Conservation (phyloP, 2,113 vertebrate genomes). For the Podarcis raffonei region DNA sequence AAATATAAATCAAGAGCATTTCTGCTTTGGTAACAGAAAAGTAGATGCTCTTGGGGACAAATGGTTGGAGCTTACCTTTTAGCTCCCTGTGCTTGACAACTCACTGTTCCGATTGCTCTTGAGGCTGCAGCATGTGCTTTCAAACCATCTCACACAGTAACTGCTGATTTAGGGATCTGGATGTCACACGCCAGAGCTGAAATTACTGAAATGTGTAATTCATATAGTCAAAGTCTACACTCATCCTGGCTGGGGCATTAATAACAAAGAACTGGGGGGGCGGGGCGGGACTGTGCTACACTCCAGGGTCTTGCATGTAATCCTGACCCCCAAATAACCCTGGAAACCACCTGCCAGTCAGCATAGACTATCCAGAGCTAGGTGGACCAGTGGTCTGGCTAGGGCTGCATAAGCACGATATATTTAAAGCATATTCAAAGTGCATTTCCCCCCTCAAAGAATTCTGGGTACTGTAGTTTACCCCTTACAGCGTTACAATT, state of each 20-base stretch:
- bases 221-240: not conserved
- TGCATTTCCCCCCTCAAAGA: no score
- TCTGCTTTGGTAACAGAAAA: not conserved
- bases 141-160: not conserved
- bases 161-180: not conserved
- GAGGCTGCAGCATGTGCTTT: not conserved
- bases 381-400: no score
- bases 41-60: not conserved
- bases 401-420: no score
- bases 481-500: no score
- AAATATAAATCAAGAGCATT: constrained; percentile 13
- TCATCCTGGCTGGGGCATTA: not conserved
- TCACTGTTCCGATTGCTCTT: not conserved
- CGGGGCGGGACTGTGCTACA: not conserved
- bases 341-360: no score
- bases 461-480: no score
- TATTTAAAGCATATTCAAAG: no score
- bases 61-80: not conserved
- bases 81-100: not conserved
- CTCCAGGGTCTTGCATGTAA: not conserved
- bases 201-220: not conserved
- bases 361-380: no score
- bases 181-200: not conserved
- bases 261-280: no score
- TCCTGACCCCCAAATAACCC: no score